These are phyloP conservation scores for Penaeus japonicus DNA, from an alignment of 1,140 invertebrate genomes.

Conservation along the genomic window DNA sequence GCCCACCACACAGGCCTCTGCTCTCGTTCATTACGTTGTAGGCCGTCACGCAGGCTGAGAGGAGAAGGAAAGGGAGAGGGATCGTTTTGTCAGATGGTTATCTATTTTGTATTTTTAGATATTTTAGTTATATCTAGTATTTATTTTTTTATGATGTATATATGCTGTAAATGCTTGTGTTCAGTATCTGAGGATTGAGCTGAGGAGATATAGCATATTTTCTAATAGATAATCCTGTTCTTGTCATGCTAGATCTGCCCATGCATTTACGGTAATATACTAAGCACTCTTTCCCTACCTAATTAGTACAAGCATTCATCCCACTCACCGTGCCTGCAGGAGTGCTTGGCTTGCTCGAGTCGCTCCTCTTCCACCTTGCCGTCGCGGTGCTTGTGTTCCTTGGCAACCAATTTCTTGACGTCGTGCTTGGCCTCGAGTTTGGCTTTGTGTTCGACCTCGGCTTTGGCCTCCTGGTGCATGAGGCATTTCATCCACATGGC, in stretches of 20 bases:
- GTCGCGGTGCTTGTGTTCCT: not conserved
- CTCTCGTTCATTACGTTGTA: slow-evolving; percentile 36
- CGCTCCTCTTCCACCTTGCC: slow-evolving; percentile 15
- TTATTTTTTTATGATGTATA: no score
- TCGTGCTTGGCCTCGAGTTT: not conserved
- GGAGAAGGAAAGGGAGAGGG: not conserved
- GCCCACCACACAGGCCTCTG: slow-evolving; percentile 45
- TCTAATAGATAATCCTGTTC: no score
- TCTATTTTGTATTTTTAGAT: not conserved
- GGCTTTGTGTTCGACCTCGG: no score
- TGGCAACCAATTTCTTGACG: not conserved
- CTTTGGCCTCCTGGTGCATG: no score
- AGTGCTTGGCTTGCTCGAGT: slow-evolving; percentile 55
- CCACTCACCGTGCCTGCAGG: slow-evolving; percentile 51
- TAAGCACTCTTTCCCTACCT: no score
- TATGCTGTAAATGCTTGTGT: no score
- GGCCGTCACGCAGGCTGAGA: slow-evolving; percentile 48
- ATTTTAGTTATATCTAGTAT: not conserved
- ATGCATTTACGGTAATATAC: no score
- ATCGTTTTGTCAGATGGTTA: not conserved
- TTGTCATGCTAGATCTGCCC: no score
- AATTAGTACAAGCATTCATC: no score
- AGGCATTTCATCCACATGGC: no score
- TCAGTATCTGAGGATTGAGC: no score
- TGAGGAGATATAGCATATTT: no score